Conservation (phyloP, 1,140 invertebrate genomes). For the Eriosoma lanigerum region DNA sequence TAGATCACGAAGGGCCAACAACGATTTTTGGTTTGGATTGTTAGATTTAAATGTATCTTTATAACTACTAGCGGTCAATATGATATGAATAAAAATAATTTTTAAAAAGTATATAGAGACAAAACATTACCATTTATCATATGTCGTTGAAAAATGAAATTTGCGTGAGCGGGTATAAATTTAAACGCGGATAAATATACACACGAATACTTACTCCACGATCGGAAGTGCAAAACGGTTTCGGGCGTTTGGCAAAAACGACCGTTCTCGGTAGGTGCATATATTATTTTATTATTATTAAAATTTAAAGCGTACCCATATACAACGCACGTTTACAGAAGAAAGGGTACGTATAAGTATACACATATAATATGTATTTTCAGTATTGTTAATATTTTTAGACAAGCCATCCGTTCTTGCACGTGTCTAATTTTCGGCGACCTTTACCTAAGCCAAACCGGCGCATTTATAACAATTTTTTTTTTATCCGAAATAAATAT, state of each 20-base stretch:
- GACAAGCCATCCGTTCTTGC: not conserved
- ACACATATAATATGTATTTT: no score
- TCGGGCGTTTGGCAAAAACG: not conserved
- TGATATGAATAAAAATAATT: no score
- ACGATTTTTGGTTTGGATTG: not conserved
- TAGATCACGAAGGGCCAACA: not conserved
- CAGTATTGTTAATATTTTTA: slow-evolving; percentile 24
- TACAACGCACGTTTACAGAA: no score
- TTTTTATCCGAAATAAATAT: not conserved
- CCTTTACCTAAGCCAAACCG: slow-evolving; percentile 18
- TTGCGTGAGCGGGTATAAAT: not conserved
- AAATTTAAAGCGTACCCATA: no score
- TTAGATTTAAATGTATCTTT: not conserved
- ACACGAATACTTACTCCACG: no score
- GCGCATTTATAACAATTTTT: no score
- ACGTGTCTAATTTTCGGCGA: not conserved
- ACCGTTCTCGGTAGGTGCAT: not conserved
- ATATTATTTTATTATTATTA: not conserved
- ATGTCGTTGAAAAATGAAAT: not conserved
- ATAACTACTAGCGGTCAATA: not conserved
- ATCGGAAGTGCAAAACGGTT: not conserved
- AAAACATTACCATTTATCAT: not conserved
- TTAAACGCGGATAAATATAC: not conserved
- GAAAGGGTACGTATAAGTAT: no score
- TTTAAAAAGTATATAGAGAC: not conserved